phyloP scores from a whole-genome alignment of 2,113 vertebrate species.

The Crotalus viridis region DNA sequence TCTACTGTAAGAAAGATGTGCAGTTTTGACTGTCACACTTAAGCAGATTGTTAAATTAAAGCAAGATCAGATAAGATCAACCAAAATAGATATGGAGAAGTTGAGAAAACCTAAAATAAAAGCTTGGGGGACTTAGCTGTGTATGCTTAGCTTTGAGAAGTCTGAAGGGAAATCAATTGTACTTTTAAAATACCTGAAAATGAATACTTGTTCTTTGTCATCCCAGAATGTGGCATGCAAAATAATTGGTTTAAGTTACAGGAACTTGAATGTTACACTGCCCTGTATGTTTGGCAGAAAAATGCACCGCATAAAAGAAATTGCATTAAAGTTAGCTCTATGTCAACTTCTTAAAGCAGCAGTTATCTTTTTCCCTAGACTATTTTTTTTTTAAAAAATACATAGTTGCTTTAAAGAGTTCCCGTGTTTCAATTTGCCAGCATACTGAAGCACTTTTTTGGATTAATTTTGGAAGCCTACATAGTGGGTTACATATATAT shows the following conservation, averaged over 20 bases:
- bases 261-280: background rate
- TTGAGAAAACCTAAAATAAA: background rate
- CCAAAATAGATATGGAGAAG: background rate
- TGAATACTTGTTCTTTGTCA: background rate
- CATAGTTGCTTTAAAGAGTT: background rate
- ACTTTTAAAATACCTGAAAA: background rate
- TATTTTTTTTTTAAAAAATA: background rate
- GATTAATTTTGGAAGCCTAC: background rate
- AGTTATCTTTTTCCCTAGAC: background rate
- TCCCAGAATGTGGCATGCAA: background rate
- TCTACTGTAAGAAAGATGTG: background rate
- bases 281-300: background rate
- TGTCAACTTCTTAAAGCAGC: background rate
- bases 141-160: background rate
- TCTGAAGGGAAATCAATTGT: background rate
- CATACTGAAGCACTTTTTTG: background rate
- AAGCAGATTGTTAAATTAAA: background rate
- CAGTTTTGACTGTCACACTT: background rate
- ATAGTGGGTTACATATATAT: background rate
- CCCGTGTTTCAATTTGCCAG: background rate
- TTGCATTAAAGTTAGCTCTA: background rate
- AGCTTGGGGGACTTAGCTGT: background rate
- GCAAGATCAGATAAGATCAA: background rate
- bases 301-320: background rate
- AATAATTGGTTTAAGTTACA: background rate